Base-by-base conservation (phyloP, 2,113 vertebrate genomes). In the Silurus meridionalis region DNA sequence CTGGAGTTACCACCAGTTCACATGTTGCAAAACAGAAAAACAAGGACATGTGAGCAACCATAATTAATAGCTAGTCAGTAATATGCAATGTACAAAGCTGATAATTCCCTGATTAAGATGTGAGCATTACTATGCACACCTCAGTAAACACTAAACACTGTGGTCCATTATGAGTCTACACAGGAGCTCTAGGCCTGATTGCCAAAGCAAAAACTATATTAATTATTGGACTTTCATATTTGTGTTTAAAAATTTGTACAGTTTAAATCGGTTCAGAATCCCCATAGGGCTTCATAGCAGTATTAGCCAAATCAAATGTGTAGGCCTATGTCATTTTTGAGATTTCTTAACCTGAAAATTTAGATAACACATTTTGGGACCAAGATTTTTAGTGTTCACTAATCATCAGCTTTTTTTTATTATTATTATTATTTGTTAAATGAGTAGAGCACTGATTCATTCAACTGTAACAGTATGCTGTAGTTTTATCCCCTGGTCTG, bases 341-440 rank as follows among this genome's bases (percentile, higher is more conserved):
- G 58, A 37, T 69, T 83, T 52, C 5, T 48, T 9, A 72, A 85
- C 53, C 55, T 78, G 25, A 79, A 60, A 2, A 48, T 53, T 48
- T 78, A 83, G 69, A 37, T 23, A 28, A 46, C 77, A 53, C 0
- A 66, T 63, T 13, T 85, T 53, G 84, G 88, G 83, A 87, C 89
- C 86, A 89, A 82, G 75, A 53, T 72, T 84, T 80, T 85, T 28
- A 48, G 48, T 86, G 69, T 84, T 89, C 71, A 77, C 66, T 81
- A 84, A 85, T 83, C 60, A 83, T 60, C 74, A 64, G 61, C 52
- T 72, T 78, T 46, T 84, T 58, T 2, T 2, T 37, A 37, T 37
- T 37, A 37, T 37, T 37, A 37, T 37, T 37, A 37, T 37, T 37
- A 53, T 77, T 80, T 84, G 25, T 85, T 57, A 63, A 72, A 46